phyloP scores from a whole-genome alignment of 1,140 invertebrate genomes.

The Planococcus citri region DNA sequence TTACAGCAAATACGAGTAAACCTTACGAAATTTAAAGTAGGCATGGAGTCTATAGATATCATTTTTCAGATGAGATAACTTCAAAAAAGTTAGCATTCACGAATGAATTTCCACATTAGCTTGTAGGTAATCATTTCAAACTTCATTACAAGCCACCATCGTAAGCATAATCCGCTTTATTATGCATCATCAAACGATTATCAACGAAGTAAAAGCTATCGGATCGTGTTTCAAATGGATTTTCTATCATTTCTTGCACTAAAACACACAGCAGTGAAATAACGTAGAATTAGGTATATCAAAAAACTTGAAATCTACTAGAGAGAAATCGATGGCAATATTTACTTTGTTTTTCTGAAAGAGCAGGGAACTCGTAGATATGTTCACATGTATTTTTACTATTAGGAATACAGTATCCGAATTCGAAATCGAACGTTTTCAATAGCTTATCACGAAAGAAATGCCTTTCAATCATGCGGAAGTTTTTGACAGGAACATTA shows the following conservation, averaged over 20 bases:
- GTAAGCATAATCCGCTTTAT: conserved; percentile 96
- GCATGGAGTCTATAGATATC: too few species aligned
- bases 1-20: too few species aligned
- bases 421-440: conserved; percentile 99
- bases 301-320: too few species aligned
- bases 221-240: conserved; percentile 91
- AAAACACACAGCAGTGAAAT: conserved; percentile 36
- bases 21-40: too few species aligned
- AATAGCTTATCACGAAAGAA: conserved; percentile 87
- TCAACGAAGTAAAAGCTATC: conserved; percentile 98
- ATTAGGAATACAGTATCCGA: conserved; percentile 97
- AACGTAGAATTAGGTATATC: too few species aligned
- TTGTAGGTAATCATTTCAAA: too few species aligned
- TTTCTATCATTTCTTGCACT: conserved; percentile 93
- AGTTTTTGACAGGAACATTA: conserved; percentile 78
- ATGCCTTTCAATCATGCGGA: conserved; percentile 97
- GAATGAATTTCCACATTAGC: too few species aligned
- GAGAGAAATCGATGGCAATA: too few species aligned
- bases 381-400: conserved; percentile 97
- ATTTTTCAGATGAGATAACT: too few species aligned
- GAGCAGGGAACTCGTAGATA: conserved; percentile 94
- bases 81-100: too few species aligned
- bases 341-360: conserved; percentile 75
- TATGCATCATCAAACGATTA: conserved; percentile 94
- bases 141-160: conserved; percentile 41